A percentile compares a stretch with the other conserved stretches of the same genome.
These are phyloP conservation scores for Gouania willdenowi DNA, from an alignment of 2,797 vertebrate species.

Conservation along the genomic window DNA sequence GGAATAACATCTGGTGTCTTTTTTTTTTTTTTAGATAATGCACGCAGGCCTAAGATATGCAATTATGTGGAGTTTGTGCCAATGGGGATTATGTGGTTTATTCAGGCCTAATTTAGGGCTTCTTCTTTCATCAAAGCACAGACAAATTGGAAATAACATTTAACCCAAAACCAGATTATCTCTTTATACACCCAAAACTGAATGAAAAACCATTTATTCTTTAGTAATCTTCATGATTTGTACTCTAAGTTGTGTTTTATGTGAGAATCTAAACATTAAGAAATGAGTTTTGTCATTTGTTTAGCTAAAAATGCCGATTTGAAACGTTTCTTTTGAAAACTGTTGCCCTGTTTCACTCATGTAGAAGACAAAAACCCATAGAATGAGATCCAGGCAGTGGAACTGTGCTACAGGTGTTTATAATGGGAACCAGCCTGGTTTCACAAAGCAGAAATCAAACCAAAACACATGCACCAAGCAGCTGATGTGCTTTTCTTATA, in stretches of 20 bases:
- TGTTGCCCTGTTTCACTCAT: not conserved
- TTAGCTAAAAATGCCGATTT: no score
- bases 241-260: no score
- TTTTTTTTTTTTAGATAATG: conserved; percentile 36
- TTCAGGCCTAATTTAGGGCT: not conserved
- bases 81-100: not conserved
- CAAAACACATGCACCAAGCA: conserved; percentile 75
- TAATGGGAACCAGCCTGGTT: conserved; percentile 48
- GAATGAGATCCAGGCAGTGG: no score
- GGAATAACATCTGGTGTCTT: conserved; percentile 30
- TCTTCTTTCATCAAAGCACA: conserved; percentile 4
- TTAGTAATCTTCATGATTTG: no score
- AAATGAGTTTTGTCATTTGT: no score
- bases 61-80: conserved; percentile 3
- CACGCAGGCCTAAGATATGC: conserved; percentile 2
- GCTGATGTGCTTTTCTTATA: conserved; percentile 74
- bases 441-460: conserved; percentile 36
- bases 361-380: not conserved
- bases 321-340: no score
- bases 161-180: no score
- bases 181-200: no score
- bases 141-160: no score
- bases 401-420: conserved; percentile 46
- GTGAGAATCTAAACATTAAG: no score
- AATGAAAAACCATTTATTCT: no score